Evolutionary conservation across 2,888 invertebrate genomes (phyloP).

Genomic region (Deroplatys truncata): DNA sequence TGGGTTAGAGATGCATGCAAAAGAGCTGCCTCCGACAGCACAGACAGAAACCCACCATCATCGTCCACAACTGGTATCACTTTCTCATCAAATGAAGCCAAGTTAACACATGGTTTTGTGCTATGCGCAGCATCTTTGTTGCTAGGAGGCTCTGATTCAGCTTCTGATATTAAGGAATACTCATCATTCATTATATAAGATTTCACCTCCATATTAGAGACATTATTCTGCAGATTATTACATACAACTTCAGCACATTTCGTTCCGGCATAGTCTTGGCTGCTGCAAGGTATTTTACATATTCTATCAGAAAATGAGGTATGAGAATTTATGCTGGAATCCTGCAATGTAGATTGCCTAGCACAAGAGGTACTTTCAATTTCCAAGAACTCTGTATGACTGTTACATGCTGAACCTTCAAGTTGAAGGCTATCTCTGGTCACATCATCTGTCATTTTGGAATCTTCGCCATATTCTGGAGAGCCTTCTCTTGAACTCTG

Average conservation of each 20-base stretch:
- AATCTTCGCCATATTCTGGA: background rate
- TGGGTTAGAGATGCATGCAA: background rate
- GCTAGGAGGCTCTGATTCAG: background rate
- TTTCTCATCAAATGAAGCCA: background rate
- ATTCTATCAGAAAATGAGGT: background rate
- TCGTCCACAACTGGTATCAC: background rate
- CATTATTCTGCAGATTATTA: background rate
- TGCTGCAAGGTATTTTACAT: background rate
- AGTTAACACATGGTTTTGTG: background rate
- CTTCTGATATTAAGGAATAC: background rate
- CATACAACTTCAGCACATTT: background rate
- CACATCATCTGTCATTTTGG: background rate
- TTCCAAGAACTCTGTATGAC: background rate
- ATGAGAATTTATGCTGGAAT: background rate
- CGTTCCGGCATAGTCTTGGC: background rate
- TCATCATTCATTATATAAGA: background rate
- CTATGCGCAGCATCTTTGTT: background rate
- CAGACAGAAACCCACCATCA: slow-evolving; percentile 6
- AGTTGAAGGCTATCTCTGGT: background rate
- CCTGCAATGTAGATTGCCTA: background rate
- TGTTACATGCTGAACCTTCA: background rate
- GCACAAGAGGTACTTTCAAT: background rate
- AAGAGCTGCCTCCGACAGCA: slow-evolving; percentile 1
- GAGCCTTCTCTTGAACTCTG: background rate
- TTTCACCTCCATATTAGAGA: background rate